phyloP scores from a whole-genome alignment of 2,113 vertebrate species.

The Saccopteryx leptura region DNA sequence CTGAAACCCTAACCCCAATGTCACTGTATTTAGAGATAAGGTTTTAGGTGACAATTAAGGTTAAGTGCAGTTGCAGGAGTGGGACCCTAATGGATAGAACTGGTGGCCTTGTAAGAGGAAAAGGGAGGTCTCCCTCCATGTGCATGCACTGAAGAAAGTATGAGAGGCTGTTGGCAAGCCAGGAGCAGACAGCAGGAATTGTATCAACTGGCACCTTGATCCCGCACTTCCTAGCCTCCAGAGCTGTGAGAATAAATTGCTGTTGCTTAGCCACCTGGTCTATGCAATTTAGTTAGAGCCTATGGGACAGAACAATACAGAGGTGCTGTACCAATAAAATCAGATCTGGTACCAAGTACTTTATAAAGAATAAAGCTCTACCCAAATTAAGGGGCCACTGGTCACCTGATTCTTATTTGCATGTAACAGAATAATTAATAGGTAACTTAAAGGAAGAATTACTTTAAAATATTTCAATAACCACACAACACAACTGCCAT shows the following conservation, averaged over 20 bases:
- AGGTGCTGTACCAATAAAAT: not conserved
- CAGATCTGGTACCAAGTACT: not conserved
- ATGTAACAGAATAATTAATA: not conserved
- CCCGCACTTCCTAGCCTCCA: not conserved
- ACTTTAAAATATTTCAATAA: constrained; percentile 15
- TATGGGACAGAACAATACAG: not conserved
- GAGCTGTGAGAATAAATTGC: constrained; percentile 7
- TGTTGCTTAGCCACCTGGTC: not conserved
- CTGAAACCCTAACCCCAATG: not conserved
- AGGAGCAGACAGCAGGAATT: not conserved
- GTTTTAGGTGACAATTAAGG: not conserved
- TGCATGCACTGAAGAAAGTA: not conserved
- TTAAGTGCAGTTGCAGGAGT: not conserved
- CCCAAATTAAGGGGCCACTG: not conserved
- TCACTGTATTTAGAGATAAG: not conserved
- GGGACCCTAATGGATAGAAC: not conserved
- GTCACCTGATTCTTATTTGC: constrained; percentile 38
- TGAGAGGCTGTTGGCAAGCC: not conserved
- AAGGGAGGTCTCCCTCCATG: not conserved
- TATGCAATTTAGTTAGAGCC: not conserved
- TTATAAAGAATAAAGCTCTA: constrained; percentile 34
- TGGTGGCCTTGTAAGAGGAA: not conserved
- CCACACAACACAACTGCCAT: not conserved
- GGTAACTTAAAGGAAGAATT: not conserved
- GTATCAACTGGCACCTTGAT: not conserved